Conservation (phyloP, 2,888 invertebrate species). For the Elysia crispata region DNA sequence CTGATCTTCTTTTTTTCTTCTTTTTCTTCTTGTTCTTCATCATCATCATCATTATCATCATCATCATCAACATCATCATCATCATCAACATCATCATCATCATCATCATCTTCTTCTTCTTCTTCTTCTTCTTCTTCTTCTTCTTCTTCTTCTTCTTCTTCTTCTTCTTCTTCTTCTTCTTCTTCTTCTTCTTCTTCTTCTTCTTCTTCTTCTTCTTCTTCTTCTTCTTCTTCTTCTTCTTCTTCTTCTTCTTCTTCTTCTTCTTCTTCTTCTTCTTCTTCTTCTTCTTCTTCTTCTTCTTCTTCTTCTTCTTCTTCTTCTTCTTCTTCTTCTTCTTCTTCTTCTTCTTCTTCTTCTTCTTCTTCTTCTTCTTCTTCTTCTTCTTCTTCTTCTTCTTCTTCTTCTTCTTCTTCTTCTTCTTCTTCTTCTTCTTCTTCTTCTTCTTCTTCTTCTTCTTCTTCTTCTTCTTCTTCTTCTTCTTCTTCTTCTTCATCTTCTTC, state of each 20-base stretch:
- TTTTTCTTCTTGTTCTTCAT: background rate
- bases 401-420: constrained; percentile 19
- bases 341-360: constrained; percentile 38
- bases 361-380: constrained; percentile 13
- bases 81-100: constrained; percentile 29
- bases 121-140: constrained; percentile 7
- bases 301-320: constrained; percentile 40
- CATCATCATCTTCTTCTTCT: constrained; percentile 30
- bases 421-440: constrained; percentile 15
- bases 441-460: too few relatives aligned
- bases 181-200: constrained; percentile 46
- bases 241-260: background rate
- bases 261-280: background rate
- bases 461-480: too few relatives aligned
- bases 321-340: constrained; percentile 37
- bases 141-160: constrained; percentile 9
- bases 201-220: constrained; percentile 37
- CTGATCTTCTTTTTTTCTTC: background rate
- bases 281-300: background rate
- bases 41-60: constrained; percentile 33
- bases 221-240: background rate
- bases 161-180: constrained; percentile 9
- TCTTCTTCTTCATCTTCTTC: too few relatives aligned
- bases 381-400: constrained; percentile 12
- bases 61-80: constrained; percentile 2